These are phyloP conservation scores for Gortyna flavago DNA, from an alignment of 2,888 invertebrate species.

Conservation along the genomic window DNA sequence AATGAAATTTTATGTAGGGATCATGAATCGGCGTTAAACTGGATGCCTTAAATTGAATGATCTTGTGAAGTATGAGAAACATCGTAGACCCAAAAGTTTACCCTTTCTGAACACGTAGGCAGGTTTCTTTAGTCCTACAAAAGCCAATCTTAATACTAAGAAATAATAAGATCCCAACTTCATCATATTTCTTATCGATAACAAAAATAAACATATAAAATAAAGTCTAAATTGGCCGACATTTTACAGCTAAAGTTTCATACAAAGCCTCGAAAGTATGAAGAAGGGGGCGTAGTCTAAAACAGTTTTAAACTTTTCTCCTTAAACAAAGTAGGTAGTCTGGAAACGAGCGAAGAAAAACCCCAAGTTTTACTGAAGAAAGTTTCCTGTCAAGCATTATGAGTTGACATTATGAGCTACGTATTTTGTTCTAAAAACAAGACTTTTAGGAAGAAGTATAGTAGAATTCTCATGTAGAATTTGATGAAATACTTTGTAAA, in stretches of 20 bases:
- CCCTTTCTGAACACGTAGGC: not conserved
- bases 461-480: not conserved
- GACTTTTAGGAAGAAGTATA: not conserved
- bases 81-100: not conserved
- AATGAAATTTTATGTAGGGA: not conserved
- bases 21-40: not conserved
- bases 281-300: slow-evolving; percentile 51
- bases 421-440: slow-evolving; percentile 22
- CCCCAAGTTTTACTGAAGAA: slow-evolving; percentile 43
- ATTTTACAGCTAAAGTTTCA: slow-evolving; percentile 53
- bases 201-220: slow-evolving; percentile 42
- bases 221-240: slow-evolving; percentile 41
- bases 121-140: not conserved
- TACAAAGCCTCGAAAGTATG: slow-evolving; percentile 43
- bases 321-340: slow-evolving; percentile 54
- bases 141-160: not conserved
- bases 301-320: slow-evolving; percentile 63
- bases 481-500: not conserved
- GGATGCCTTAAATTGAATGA: not conserved
- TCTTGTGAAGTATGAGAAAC: not conserved
- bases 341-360: slow-evolving; percentile 51
- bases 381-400: slow-evolving; percentile 41
- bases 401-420: slow-evolving; percentile 39
- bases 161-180: slow-evolving; percentile 20
- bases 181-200: slow-evolving; percentile 14